Evolutionary conservation across 2,888 invertebrate species (phyloP).

Genomic region (Cyclophora albipunctata): DNA sequence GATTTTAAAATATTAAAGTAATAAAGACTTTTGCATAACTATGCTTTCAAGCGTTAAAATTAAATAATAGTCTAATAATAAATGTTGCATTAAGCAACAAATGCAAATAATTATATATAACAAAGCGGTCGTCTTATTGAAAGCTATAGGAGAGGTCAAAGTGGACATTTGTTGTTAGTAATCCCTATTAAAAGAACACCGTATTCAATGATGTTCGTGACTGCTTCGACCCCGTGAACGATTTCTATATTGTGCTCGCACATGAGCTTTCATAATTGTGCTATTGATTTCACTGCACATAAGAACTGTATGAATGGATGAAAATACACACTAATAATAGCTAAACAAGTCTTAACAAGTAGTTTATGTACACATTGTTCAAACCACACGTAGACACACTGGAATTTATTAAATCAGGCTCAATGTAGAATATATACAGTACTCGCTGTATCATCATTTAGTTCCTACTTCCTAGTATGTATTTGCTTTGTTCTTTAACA

Average conservation of each 20-base stretch:
- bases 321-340: not conserved
- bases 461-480: slow-evolving; percentile 18
- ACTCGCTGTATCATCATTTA: slow-evolving; percentile 7
- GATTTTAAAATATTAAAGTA: too few species aligned
- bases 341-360: not conserved
- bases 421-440: slow-evolving; percentile 1
- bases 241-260: slow-evolving; percentile 12
- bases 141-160: slow-evolving; percentile 5
- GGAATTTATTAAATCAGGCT: slow-evolving; percentile 10
- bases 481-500: slow-evolving; percentile 18
- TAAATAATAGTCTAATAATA: too few species aligned
- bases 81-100: too few species aligned
- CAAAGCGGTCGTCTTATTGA: too few species aligned
- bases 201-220: slow-evolving; percentile 18
- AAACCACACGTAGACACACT: slow-evolving; percentile 2
- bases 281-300: slow-evolving; percentile 6
- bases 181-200: slow-evolving; percentile 15
- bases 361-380: not conserved
- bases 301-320: slow-evolving; percentile 5
- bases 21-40: too few species aligned
- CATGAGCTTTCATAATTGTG: slow-evolving; percentile 14
- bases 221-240: slow-evolving; percentile 17
- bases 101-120: too few species aligned
- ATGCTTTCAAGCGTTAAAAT: too few species aligned
- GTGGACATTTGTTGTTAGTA: slow-evolving; percentile 13